These are phyloP conservation scores for Heterotilapia buettikoferi DNA, from an alignment of 2,113 vertebrate species.

Conservation along the genomic window DNA sequence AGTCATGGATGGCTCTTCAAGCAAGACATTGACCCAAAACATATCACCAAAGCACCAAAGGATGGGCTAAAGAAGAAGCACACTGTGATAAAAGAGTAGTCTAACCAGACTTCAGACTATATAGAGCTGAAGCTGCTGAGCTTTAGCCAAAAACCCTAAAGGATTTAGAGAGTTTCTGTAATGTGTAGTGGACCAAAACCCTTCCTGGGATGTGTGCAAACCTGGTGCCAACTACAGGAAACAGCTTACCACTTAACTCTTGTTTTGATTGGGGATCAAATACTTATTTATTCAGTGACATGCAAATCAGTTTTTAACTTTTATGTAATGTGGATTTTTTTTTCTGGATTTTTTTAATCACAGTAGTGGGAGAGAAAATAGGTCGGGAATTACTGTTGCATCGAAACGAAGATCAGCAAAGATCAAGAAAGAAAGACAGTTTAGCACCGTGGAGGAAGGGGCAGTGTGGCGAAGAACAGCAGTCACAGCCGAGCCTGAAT, in stretches of 20 bases:
- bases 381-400: not conserved
- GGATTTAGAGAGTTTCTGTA: not conserved
- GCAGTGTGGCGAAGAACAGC: not conserved
- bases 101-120: not conserved
- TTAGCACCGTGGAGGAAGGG: not conserved
- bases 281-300: not conserved
- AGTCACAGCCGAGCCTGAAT: not conserved
- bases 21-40: not conserved
- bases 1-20: not conserved
- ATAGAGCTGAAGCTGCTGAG: not conserved
- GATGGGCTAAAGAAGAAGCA: accelerated
- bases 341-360: not conserved
- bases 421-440: not conserved
- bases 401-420: not conserved
- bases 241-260: not conserved
- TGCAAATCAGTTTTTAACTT: not conserved
- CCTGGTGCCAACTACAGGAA: not conserved
- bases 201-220: not conserved
- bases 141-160: not conserved
- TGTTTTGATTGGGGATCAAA: not conserved
- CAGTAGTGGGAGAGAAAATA: not conserved
- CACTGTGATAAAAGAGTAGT: not conserved
- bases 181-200: not conserved
- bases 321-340: not conserved
- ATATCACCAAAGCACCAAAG: not conserved